Percentiles rank a stretch among this genome's conserved stretches.
Conservation (phyloP, 2,888 invertebrate genomes). For the Poecilobothrus nobilitatus region DNA sequence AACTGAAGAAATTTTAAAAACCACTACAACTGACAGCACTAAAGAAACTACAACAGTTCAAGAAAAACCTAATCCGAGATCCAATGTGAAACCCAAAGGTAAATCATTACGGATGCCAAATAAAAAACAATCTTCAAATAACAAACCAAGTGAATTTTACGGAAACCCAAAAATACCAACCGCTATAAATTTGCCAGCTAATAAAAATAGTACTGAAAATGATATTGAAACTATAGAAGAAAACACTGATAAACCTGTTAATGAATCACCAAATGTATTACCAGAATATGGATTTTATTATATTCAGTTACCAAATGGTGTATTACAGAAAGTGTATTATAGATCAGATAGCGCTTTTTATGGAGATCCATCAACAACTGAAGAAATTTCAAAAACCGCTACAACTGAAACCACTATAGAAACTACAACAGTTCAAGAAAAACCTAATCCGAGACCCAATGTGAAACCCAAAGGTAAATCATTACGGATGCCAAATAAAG, state of each 20-base stretch:
- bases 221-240: not conserved
- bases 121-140: not conserved
- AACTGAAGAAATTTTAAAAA: not conserved
- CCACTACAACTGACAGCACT: not conserved
- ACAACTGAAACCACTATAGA: not conserved
- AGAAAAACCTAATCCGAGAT: not conserved
- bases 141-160: not conserved
- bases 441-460: not conserved
- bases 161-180: not conserved
- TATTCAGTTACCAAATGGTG: slow-evolving; percentile 11
- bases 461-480: not conserved
- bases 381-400: not conserved
- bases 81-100: not conserved
- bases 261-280: not conserved
- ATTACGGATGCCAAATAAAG: not conserved
- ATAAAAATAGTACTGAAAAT: not conserved
- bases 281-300: slow-evolving; percentile 7
- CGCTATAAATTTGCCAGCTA: not conserved
- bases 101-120: not conserved
- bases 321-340: slow-evolving; percentile 7
- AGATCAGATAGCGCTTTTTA: not conserved
- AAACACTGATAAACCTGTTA: not conserved
- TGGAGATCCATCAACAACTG: not conserved
- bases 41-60: not conserved
- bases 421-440: not conserved